Base-by-base conservation (phyloP, 92 coral and sea anemone genomes). In the Pocillopora meandrina region DNA sequence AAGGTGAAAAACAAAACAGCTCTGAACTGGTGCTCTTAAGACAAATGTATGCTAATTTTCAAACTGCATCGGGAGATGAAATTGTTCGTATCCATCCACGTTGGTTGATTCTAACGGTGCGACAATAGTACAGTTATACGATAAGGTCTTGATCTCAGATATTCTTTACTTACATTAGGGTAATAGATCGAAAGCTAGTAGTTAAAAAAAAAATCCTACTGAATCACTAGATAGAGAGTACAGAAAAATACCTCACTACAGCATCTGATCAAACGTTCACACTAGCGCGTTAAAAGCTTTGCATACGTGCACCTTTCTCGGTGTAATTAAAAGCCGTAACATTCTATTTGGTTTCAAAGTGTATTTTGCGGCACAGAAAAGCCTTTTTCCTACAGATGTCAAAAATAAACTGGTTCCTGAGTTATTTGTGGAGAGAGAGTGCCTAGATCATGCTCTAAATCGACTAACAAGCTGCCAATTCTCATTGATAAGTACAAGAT, bases 1-100 rank as follows among this genome's bases (percentile, higher is more conserved):
- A 72, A 63, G 42, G 35, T 73, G 55, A 12, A 62, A n/a, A 47
- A 21, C 47, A 49, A 58, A 49, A 62, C 65, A 26, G 10, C 72
- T 56, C 23, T 12, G 19, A 66, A 42, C 78, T 8, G 77, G 21
- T 60, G 35, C 66, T 59, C 36, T 14, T 11, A 71, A 62, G n/a
- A 62, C 80, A 65, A 66, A 36, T 63, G 59, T 61, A 72, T 72
- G 86, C 71, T 82, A 61, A 82, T 82, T 82, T 82, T n/a, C 16
- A 1, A 52, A 47, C 49, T 12, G 59, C 20, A 19, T 12, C 2
- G 19, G 1, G 70, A 2, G 65, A 69, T 2, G 68, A 69, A 55
- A 36, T 71, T 42, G 19, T 57, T 56, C 36, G 63, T 49, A 52
- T 65, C 75, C 61, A 13, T 62, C 12, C 61, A n/a, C 13, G 33